Conservation (phyloP, 2,113 vertebrate species). For the Stomatorhinus ivindoensis region DNA sequence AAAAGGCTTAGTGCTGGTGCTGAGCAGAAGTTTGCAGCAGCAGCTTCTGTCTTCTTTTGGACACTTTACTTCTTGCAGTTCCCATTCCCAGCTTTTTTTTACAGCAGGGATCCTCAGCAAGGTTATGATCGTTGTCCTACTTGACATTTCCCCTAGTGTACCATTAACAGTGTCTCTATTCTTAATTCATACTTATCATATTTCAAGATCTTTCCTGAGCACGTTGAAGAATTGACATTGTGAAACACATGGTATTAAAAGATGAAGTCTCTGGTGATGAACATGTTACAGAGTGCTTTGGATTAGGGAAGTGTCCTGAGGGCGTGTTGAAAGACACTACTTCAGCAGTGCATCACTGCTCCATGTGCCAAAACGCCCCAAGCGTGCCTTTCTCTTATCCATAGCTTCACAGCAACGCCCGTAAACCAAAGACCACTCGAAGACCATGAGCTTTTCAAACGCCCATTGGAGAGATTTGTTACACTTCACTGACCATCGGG, state of each 20-base stretch:
- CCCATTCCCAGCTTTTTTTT: neutral
- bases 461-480: slow-evolving; percentile 9
- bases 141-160: neutral
- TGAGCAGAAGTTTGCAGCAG: neutral
- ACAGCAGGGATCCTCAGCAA: neutral
- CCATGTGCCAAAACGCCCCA: neutral
- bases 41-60: neutral
- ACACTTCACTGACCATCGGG: neutral
- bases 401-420: neutral
- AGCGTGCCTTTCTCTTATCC: neutral
- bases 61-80: neutral
- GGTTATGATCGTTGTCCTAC: neutral
- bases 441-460: neutral
- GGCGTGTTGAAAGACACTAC: neutral
- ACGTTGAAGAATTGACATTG: neutral
- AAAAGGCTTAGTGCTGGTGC: neutral
- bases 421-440: neutral
- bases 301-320: neutral
- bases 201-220: neutral
- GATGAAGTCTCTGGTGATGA: neutral
- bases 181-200: neutral
- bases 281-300: neutral
- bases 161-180: neutral
- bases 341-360: neutral
- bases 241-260: neutral